Conservation (phyloP, 23 tunicate species). For the Halocynthia roretzi region DNA sequence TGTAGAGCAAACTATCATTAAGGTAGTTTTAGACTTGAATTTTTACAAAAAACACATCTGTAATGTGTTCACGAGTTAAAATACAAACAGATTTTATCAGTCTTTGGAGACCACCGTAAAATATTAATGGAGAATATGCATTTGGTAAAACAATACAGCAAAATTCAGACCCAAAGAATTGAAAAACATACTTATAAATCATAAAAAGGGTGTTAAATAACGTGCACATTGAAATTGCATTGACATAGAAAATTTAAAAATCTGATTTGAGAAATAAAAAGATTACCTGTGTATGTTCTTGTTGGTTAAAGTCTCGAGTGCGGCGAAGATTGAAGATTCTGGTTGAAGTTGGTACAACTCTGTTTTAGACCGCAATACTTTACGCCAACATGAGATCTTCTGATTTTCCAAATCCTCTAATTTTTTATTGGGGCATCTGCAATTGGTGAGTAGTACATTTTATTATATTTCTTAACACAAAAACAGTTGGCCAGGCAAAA, state of each 20-base stretch:
- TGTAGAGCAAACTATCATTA: no score
- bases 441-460: no score
- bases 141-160: no score
- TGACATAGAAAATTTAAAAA: neutral
- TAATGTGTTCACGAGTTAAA: no score
- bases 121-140: no score
- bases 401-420: slow-evolving; percentile 27
- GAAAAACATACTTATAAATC: neutral
- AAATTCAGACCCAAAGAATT: no score
- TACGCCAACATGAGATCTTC: slow-evolving; percentile 28
- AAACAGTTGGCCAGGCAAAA: no score
- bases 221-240: neutral
- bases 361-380: slow-evolving; percentile 8
- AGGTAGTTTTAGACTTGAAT: no score
- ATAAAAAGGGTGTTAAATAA: neutral
- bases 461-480: no score
- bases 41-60: no score
- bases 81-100: no score
- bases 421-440: slow-evolving; percentile 19
- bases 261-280: neutral
- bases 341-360: slow-evolving; percentile 11
- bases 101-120: no score
- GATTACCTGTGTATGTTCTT: slow-evolving; percentile 21
- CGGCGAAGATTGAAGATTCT: slow-evolving; percentile 13
- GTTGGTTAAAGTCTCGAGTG: slow-evolving; percentile 2